Base-by-base conservation (phyloP, 2,888 invertebrate species). In the Chrysolina americana region DNA sequence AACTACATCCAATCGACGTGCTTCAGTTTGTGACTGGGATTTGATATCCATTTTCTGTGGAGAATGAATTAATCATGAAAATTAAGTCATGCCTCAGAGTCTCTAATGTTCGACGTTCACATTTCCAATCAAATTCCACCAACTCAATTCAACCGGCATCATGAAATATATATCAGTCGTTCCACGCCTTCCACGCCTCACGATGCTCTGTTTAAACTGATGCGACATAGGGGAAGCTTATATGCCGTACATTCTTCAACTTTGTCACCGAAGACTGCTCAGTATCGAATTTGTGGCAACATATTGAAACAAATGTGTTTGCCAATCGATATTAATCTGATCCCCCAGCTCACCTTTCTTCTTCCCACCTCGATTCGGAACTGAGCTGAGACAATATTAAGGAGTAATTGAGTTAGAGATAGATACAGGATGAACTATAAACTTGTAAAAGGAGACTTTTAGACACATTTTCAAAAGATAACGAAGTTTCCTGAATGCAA, bases 281-380 rank as follows among this genome's bases (percentile, higher is more conserved):
- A 47, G 80, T 76, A 79, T 79, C 80, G 78, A 74, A 78, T 81
- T 76, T 69, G 77, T 69, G 78, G 77, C 80, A 79, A 81, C 79
- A 83, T 81, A 83, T 82, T 83, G 84, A 84, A 83, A 84, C 84
- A 85, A 85, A 85, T 84, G 81, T 85, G 83, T 84, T 84, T 84
- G 82, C 82, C 79, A 82, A 77, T 82, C 83, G 83, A 85, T 84
- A 83, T 83, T 84, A 84, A 84, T 85, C 83, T 80, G 80, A 85
- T 85, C 83, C 76, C 76, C 17, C 23, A n/a, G 36, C 56, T 69
- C 50, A 44, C 56, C 63, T 53, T 68, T 68, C 50, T 62, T 36
- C 47, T 62, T 66, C 63, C n/a, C 41, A 65, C 64, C 65, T 69
- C 56, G 36, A 73, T 41, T 65, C 69, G 65, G 15, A 73, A 53